Evolutionary conservation across 2,113 vertebrate species (phyloP).

Genomic region (Elgaria multicarinata): DNA sequence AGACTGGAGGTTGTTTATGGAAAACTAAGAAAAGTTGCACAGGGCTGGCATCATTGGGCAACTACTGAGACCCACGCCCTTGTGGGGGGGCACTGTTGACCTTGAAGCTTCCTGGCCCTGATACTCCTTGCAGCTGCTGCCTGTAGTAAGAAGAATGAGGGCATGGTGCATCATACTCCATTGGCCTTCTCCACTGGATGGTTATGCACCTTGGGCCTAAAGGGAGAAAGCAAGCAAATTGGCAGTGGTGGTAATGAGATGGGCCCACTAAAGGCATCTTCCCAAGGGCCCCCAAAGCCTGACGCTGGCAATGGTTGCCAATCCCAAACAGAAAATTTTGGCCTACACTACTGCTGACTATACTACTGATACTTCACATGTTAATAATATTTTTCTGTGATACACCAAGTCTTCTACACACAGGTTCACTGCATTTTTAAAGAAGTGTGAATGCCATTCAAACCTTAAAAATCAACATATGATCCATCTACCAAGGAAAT

Average conservation of each 20-base stretch:
- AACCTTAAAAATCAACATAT: not conserved
- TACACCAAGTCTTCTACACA: not conserved
- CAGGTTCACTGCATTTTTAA: not conserved
- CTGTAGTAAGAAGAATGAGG: not conserved
- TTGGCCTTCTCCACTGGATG: too few relatives aligned
- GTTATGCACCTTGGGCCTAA: not conserved
- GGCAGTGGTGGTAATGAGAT: not conserved
- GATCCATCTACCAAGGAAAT: not conserved
- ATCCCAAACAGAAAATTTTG: not conserved
- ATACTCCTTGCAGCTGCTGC: not conserved
- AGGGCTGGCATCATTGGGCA: not conserved
- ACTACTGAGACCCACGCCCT: not conserved
- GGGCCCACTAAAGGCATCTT: not conserved
- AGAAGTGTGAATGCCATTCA: not conserved
- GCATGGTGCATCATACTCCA: too few relatives aligned
- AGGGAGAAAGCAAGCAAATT: not conserved
- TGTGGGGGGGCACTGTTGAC: not conserved
- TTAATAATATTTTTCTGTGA: not conserved
- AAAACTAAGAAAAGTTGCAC: not conserved
- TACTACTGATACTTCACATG: not conserved
- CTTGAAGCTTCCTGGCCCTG: not conserved
- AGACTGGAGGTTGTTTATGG: not conserved
- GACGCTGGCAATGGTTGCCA: not conserved
- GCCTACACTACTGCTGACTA: not conserved
- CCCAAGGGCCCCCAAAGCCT: not conserved